A percentile compares a stretch with the other conserved stretches of the same genome.
These are phyloP conservation scores for Parasteatoda lunata DNA, from an alignment of 2,888 invertebrate genomes.

Conservation along the genomic window DNA sequence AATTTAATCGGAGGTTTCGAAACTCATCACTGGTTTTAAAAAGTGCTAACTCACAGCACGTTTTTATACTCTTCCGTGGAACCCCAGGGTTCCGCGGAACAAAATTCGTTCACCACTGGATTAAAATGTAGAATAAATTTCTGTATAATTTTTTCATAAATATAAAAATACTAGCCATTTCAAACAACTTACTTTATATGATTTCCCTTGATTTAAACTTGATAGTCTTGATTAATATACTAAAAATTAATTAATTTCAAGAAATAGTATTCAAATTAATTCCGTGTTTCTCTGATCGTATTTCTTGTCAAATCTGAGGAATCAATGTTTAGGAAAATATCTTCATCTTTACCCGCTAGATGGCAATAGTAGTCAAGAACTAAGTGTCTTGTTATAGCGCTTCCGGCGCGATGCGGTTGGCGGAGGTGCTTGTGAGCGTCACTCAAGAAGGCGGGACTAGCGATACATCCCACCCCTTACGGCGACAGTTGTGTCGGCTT, in stretches of 20 bases:
- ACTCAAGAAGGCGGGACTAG: conserved; percentile 69
- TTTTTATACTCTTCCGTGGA: no score
- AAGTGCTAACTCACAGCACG: no score
- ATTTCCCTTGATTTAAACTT: not conserved
- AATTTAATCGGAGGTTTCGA: no score
- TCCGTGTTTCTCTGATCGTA: not conserved
- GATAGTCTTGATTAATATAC: not conserved
- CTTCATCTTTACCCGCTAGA: conserved; percentile 27
- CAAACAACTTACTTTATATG: no score
- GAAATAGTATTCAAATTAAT: not conserved
- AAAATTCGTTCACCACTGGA: no score
- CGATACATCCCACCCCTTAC: conserved; percentile 72
- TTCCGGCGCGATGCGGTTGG: conserved; percentile 66
- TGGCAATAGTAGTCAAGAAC: conserved; percentile 56
- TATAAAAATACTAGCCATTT: no score
- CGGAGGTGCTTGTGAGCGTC: conserved; percentile 62
- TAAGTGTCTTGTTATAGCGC: conserved; percentile 54
- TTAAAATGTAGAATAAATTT: no score
- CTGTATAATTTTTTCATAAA: no score
- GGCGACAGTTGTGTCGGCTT: conserved; percentile 72
- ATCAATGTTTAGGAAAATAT: conserved; percentile 6
- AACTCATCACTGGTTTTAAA: no score
- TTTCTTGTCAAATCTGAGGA: not conserved
- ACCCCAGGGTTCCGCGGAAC: no score
- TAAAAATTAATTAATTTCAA: not conserved